Base-by-base conservation (phyloP, 2,797 vertebrate species). In the Dryobates pubescens region DNA sequence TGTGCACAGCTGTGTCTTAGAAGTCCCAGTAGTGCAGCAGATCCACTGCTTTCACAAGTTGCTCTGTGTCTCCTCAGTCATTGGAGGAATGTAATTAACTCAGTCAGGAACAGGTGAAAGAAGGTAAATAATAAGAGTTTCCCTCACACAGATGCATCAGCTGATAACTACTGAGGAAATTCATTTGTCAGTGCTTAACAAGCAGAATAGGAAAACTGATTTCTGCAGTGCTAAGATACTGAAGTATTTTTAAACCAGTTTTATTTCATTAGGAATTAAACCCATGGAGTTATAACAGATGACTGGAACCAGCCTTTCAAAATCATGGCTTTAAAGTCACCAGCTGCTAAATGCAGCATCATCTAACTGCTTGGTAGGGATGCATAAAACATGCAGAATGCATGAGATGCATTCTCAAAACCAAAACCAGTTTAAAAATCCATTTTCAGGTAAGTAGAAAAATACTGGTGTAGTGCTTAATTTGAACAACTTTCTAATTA, bases 31-130 rank as follows among this genome's bases (percentile, higher is more conserved):
- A 41, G 27, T 19, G 13, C 26, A 51, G 7, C 4, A 2, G 22
- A 54, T n/a, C 0, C 0, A 7, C 13, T 34, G 8, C 10, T 89
- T 92, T 79, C 6, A 23, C 23, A n/a, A 8, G 6, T 68, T 77
- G 23, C 5, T 27, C 70, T 5, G 5, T 62, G 59, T n/a, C 12
- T 49, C 27, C 22, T 89, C 27, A 45, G 9, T 18, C 45, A 63
- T 38, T 43, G 23, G 45, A 77, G 17, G 20, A 45, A 45, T 68
- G 13, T 5, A 56, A 77, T 17, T 30, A 38, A 17, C 67, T 64
- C 47, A 63, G 26, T 27, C 45, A 85, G 38, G 47, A 36, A 70
- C 3, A 77, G 23, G n/a, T 82, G 27, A 47, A 69, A 77, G 73
- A 15, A 69, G 22, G 17, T n/a, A 34, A 63, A 67, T 41, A 49